Conservation (phyloP, 1,140 invertebrate species). For the Musca domestica region DNA sequence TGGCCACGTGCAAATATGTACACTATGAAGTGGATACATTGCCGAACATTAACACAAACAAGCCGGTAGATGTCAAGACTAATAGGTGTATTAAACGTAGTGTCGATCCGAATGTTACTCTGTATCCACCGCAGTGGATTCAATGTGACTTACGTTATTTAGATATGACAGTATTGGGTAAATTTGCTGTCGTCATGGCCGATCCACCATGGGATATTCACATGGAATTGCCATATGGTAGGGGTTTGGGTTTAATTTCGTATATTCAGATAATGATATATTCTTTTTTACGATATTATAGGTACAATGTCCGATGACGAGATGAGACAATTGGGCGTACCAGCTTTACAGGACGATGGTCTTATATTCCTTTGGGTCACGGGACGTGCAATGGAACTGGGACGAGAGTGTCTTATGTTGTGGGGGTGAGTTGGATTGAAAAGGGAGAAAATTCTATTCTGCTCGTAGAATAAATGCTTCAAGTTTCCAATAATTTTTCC, state of each 20-base stretch:
- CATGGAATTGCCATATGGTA: slow-evolving; percentile 89
- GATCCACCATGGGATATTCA: slow-evolving; percentile 99
- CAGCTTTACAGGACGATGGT: slow-evolving; percentile 90
- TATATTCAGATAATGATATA: background rate
- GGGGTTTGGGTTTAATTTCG: background rate
- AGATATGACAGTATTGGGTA: slow-evolving; percentile 93
- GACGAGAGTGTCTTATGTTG: slow-evolving; percentile 85
- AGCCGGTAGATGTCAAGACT: slow-evolving; percentile 45
- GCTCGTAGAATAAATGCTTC: no score
- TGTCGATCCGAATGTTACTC: slow-evolving; percentile 60
- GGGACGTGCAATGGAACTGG: slow-evolving; percentile 95
- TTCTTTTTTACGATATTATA: slow-evolving; percentile 6
- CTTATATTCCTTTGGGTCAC: slow-evolving; percentile 98
- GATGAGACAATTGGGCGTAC: slow-evolving; percentile 91
- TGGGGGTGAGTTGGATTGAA: slow-evolving; percentile 66
- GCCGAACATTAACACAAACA: slow-evolving; percentile 52
- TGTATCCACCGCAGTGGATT: slow-evolving; percentile 93
- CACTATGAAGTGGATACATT: slow-evolving; percentile 86
- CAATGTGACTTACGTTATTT: slow-evolving; percentile 94
- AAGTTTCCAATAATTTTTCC: background rate
- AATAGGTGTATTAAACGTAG: slow-evolving; percentile 45
- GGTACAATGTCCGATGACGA: slow-evolving; percentile 97
- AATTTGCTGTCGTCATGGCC: slow-evolving; percentile 92
- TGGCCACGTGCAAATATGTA: slow-evolving; percentile 98
- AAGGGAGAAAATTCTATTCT: background rate